Base-by-base conservation (phyloP, 2,797 vertebrate species). In the Epinephelus malabaricus region DNA sequence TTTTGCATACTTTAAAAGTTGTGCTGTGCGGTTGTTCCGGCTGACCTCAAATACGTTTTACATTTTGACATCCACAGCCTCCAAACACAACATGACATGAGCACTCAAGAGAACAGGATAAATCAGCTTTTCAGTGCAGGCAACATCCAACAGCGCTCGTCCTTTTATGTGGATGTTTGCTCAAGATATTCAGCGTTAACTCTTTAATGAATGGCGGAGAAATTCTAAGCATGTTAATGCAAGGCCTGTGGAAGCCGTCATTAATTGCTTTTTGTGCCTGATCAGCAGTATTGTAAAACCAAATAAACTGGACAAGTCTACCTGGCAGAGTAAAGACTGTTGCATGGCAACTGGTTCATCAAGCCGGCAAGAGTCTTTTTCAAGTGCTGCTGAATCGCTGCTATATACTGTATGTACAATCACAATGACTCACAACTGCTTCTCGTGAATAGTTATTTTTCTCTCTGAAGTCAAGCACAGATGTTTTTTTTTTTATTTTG, bases 281-380 rank as follows among this genome's bases (percentile, higher is more conserved):
- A 87, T 86, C 78, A 73, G 78, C 80, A 55, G 68, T 67, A 83
- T 69, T 79, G 78, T 82, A 83, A 88, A 88, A 87, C 76, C 82
- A 90, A 92, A 92, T 82, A 74, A 90, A 83, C 74, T 75, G 67
- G 86, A 90, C 73, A 71, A 83, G 83, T 88, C 84, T 92, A 93
- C 90, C 88, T 93, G 88, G 86, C 69, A 86, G 78, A 78, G 84
- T 89, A 74, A 90, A 83, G 64, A 86, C 75, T 81, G 94, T 95
- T 94, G 93, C 94, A 86, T 94, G 89, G 95, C 93, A 95, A 95
- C 95, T 82, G 90, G 74, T 87, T 86, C 84, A 87, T 92, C 77
- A 91, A 90, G 82, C 83, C 79, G 19, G 71, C 84, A 80, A 62
- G 68, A 84, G 75, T 83, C 80, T 79, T 82, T 89, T 87, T 88